A percentile compares a stretch with the other conserved stretches of the same genome.
Conservation (phyloP, 2,888 invertebrate species). For the Sympetrum striolatum region DNA sequence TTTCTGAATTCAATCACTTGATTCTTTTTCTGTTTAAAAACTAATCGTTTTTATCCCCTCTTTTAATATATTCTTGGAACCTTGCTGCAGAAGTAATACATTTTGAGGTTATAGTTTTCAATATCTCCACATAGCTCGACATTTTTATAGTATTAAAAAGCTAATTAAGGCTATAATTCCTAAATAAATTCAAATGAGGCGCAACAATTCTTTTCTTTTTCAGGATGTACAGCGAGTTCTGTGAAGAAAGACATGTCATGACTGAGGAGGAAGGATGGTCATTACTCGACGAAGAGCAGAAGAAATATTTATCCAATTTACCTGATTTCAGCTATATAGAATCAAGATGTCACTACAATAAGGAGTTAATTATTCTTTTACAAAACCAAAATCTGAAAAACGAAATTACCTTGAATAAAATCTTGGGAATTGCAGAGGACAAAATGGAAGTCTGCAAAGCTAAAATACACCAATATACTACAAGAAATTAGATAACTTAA, state of each 20-base stretch:
- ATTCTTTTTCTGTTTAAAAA: no score
- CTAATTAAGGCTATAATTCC: no score
- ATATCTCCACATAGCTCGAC: no score
- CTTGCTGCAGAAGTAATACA: no score
- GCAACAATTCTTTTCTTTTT: background rate
- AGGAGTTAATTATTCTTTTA: background rate
- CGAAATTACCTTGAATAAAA: background rate
- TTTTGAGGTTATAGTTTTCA: no score
- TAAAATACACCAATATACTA: background rate
- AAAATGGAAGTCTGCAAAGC: background rate
- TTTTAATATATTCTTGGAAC: no score
- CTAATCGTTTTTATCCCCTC: no score
- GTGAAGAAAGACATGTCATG: background rate
- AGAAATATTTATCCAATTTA: slow-evolving; percentile 60
- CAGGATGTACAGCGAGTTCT: background rate
- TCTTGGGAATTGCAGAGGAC: background rate
- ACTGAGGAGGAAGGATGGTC: slow-evolving; percentile 7
- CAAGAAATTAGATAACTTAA: background rate
- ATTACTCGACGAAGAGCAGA: slow-evolving; percentile 57
- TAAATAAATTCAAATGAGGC: background rate
- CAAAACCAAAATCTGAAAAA: background rate
- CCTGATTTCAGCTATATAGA: slow-evolving; percentile 59
- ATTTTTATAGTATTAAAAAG: no score
- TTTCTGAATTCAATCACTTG: no score
- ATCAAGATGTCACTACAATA: slow-evolving; percentile 54